These are phyloP conservation scores for Cichlasoma orientale DNA, from an alignment of 2,797 vertebrate species.

Conservation along the genomic window DNA sequence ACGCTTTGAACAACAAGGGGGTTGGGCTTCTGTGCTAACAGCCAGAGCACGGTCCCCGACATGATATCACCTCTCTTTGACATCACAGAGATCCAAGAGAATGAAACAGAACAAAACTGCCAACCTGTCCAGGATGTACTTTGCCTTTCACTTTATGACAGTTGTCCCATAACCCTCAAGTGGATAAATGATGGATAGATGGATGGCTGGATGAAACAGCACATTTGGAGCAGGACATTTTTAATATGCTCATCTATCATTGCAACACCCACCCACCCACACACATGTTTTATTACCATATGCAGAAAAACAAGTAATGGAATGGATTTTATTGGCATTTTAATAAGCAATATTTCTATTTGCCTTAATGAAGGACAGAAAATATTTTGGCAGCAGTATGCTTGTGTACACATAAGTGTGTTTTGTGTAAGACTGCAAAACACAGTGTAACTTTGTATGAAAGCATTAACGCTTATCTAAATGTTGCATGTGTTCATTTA, in stretches of 20 bases:
- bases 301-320: not conserved
- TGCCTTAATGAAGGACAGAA: not conserved
- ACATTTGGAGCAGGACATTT: not conserved
- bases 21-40: not conserved
- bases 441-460: not conserved
- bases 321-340: not conserved
- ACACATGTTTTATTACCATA: not conserved
- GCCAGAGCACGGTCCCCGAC: not conserved
- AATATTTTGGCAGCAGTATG: not conserved
- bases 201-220: not conserved
- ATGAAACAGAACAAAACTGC: not conserved
- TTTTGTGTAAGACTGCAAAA: not conserved
- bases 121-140: not conserved
- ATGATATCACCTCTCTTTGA: not conserved
- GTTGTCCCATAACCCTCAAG: not conserved
- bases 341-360: not conserved
- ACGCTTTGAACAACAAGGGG: not conserved
- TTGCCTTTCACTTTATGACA: not conserved
- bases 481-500: not conserved
- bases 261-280: not conserved
- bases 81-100: not conserved
- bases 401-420: not conserved
- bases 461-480: not conserved
- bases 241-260: not conserved
- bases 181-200: not conserved